Base-by-base conservation (phyloP, 1,140 invertebrate species). In the Oscheius sp. region DNA sequence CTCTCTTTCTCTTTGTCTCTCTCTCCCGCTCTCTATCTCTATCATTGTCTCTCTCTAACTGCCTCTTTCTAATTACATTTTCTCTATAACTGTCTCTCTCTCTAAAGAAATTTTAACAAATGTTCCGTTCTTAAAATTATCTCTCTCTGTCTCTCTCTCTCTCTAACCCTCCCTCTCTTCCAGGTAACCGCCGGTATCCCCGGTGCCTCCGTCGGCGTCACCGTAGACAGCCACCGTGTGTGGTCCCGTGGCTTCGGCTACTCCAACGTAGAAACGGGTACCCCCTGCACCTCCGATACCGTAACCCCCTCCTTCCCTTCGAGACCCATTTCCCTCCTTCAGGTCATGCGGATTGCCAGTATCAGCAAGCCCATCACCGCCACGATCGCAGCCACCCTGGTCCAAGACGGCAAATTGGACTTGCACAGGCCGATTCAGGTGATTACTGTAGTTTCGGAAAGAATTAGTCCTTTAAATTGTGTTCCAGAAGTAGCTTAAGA, bases 331-430 rank as follows among this genome's bases (percentile, higher is more conserved):
- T 1, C 15, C 15, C 55, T 15, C n/a, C 32, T 32, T 68, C 29
- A 38, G 34, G 55, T 90, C 0, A 87, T 90, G 85, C 82, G 90
- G 68, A 90, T 90, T 72, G 89, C 89, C 35, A 89, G 88, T 76
- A 90, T 90, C 64, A 89, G 88, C 76, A 90, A 90, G 79, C 78
- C 87, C 49, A 86, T 90, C 42, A 89, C 89, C 18, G 87, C 88
- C 82, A 83, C 85, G 29, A 71, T 86, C n/a, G 85, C 89, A 65
- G 90, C 86, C 26, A 87, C 87, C 79, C 77, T 89, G 3, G 84
- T 86, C 80, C 88, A 90, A 78, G 82, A 86, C 61, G 88, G 87
- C 2, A 86, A 86, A 75, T 77, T 90, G 38, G 88, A 90, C 79
- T 79, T 90, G 23, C 89, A 90, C 77, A 84, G 85, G 75, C 85